Base-by-base conservation (phyloP, 2,888 invertebrate species). In the Eristalis arbustorum region DNA sequence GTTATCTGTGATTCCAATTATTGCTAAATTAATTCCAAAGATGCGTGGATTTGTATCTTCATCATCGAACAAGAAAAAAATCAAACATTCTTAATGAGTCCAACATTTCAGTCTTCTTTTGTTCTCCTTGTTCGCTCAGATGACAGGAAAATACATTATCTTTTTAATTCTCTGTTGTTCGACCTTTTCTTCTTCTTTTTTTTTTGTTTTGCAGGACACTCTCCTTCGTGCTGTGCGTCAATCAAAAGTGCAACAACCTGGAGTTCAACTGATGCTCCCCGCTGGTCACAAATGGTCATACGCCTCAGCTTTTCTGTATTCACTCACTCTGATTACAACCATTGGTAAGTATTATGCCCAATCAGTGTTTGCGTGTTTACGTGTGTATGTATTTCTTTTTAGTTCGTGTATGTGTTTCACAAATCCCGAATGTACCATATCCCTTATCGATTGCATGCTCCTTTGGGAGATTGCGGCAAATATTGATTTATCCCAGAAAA, bases 281-380 rank as follows among this genome's bases (percentile, higher is more conserved):
- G 92, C 92, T 72, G 93, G 95, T 89, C 96, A 96, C 91, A 94
- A 96, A 89, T 98, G 98, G 98, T 97, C 97, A 64, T 98, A 98
- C 92, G 96, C 98, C 88, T 97, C 97, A 89, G 97, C 98, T 89
- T 97, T 98, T 91, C 94, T 98, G 68, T 98, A 98, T 92, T 98
- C 98, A 31, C 94, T 98, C 89, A 98, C 98, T 22, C 95, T 98
- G 89, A 98, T 98, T 91, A 98, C 98, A 10, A 98, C 98, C 56
- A 98, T 98, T 90, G 98, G 98, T 98, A 93, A 95, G 96, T 93
- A 79, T 69, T 72, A 56, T 64, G 40, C 68, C 63, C 84, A 76
- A 76, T 76, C 75, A 72, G 31, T 63, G 34, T 49, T 42, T 37
- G 11, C 11, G 0, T 11, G 37, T 40, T 1, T 25, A 4, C 18